A percentile compares a stretch with the other conserved stretches of the same genome.
Evolutionary conservation across 2,113 vertebrate species (phyloP).

Genomic region (Actenoides lindsayi): DNA sequence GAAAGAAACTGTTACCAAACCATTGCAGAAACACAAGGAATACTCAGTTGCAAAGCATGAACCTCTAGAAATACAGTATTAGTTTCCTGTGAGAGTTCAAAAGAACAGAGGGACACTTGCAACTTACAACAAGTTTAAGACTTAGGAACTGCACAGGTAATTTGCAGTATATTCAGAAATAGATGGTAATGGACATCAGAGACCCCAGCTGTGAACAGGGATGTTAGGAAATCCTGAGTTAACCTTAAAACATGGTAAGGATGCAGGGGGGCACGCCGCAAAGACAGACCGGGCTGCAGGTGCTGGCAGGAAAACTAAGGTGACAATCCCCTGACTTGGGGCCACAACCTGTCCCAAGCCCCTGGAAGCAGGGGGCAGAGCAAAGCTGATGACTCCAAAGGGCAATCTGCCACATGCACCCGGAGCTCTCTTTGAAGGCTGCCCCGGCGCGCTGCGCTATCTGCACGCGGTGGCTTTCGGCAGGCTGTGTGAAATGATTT

Average conservation of each 20-base stretch:
- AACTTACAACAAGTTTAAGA: background rate
- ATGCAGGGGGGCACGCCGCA: background rate
- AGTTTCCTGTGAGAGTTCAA: background rate
- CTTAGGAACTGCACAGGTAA: background rate
- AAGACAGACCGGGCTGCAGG: background rate
- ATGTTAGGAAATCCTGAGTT: background rate
- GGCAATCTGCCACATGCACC: background rate
- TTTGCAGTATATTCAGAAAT: background rate
- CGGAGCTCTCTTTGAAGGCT: background rate
- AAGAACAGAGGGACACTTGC: background rate
- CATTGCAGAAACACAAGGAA: background rate
- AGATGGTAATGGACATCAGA: background rate
- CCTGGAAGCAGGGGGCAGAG: background rate
- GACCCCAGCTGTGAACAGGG: background rate
- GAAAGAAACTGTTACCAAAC: background rate
- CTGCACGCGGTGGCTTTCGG: background rate
- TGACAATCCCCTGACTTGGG: fast-evolving
- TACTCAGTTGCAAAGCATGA: background rate
- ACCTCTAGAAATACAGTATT: background rate
- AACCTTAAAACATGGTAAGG: background rate
- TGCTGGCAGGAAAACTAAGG: background rate
- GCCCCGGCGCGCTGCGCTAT: background rate
- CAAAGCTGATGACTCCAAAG: background rate
- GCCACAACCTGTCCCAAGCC: background rate
- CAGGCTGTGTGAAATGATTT: background rate